A percentile compares a stretch with the other conserved stretches of the same genome.
Conservation (phyloP, 2,888 invertebrate species). For the Eremobia ochroleuca region DNA sequence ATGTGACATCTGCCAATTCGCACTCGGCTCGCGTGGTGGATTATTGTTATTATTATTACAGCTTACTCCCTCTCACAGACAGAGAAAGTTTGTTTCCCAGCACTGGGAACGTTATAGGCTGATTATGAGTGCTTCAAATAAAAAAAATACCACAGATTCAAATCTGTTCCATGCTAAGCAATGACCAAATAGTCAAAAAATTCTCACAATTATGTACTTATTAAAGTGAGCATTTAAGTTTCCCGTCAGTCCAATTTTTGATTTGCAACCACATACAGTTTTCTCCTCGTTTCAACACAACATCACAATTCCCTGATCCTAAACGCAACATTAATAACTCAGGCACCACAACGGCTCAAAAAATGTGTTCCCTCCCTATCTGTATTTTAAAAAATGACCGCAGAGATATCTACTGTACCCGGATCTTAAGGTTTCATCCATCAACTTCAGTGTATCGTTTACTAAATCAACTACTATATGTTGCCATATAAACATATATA, state of each 20-base stretch:
- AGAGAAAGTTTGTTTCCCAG: background rate
- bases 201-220: background rate
- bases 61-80: background rate
- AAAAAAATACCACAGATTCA: background rate
- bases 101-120: background rate
- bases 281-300: background rate
- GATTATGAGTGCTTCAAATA: background rate
- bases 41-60: no score
- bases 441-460: conserved; percentile 63
- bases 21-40: background rate
- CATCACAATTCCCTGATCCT: background rate
- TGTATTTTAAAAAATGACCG: conserved; percentile 59
- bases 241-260: background rate
- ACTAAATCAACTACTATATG: conserved; percentile 58
- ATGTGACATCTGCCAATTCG: background rate
- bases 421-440: conserved; percentile 52
- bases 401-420: conserved; percentile 42
- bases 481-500: conserved; percentile 27
- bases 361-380: conserved; percentile 42
- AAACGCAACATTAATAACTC: conserved; percentile 43
- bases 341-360: conserved; percentile 24
- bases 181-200: background rate
- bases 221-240: background rate
- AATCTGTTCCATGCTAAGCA: background rate
- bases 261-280: background rate